phyloP scores from a whole-genome alignment of 1,140 invertebrate species.

The Solenopsis fugax region DNA sequence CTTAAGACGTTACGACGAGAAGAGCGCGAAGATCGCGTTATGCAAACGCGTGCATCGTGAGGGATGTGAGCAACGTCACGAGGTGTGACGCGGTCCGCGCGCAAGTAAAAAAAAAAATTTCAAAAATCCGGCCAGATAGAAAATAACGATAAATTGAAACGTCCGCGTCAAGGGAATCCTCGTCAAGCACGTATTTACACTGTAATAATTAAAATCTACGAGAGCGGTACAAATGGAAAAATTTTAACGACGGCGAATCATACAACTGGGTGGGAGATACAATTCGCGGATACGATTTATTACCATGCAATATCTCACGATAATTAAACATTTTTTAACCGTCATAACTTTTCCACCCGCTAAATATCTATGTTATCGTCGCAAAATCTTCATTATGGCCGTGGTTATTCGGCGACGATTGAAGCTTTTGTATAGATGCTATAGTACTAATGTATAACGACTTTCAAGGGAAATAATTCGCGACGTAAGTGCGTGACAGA shows the following conservation, averaged over 20 bases:
- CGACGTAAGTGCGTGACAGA: too few species aligned
- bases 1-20: slow-evolving; percentile 32
- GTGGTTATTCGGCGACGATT: neutral
- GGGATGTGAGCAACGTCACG: neutral
- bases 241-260: slow-evolving; percentile 57
- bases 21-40: slow-evolving; percentile 16
- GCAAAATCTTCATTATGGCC: neutral
- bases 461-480: too few species aligned
- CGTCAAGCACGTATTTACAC: slow-evolving; percentile 65
- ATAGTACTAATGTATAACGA: too few species aligned
- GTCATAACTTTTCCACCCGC: slow-evolving; percentile 8
- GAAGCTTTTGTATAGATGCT: too few species aligned
- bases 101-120: slow-evolving; percentile 14
- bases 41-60: neutral
- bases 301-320: slow-evolving; percentile 50
- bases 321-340: slow-evolving; percentile 52
- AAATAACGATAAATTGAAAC: slow-evolving; percentile 65
- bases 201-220: slow-evolving; percentile 66
- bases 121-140: slow-evolving; percentile 53
- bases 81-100: neutral
- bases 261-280: slow-evolving; percentile 23
- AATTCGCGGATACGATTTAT: slow-evolving; percentile 55
- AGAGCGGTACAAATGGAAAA: slow-evolving; percentile 52
- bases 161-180: slow-evolving; percentile 51
- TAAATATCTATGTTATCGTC: slow-evolving; percentile 11